Conservation (phyloP, 2,888 invertebrate genomes). For the Drepana falcataria region DNA sequence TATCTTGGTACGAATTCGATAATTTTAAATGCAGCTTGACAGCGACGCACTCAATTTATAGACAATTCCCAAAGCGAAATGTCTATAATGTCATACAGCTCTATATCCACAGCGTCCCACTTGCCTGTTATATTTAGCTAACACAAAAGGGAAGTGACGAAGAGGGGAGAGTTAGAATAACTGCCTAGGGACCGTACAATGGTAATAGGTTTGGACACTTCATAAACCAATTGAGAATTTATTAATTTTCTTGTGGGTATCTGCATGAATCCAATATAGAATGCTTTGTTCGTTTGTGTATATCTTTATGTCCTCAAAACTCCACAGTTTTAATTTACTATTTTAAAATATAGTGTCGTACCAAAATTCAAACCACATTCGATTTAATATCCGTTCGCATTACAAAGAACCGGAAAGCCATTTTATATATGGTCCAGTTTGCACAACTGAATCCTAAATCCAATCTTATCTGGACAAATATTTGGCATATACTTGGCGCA, state of each 20-base stretch:
- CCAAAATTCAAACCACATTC: neutral
- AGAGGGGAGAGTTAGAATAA: slow-evolving; percentile 38
- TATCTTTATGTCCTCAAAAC: too few species aligned
- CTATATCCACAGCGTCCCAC: slow-evolving; percentile 20
- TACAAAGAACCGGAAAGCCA: slow-evolving; percentile 32
- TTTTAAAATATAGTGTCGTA: too few species aligned
- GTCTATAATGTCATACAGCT: slow-evolving; percentile 23
- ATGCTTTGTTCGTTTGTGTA: too few species aligned
- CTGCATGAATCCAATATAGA: too few species aligned
- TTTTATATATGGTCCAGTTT: slow-evolving; percentile 27
- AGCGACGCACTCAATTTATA: too few species aligned
- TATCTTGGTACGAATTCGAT: too few species aligned
- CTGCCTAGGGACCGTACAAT: slow-evolving; percentile 11
- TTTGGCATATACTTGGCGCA: slow-evolving; percentile 45
- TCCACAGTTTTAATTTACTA: too few species aligned
- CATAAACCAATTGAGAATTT: neutral
- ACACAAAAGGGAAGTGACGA: slow-evolving; percentile 42
- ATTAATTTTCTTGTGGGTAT: neutral
- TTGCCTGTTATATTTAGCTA: slow-evolving; percentile 51
- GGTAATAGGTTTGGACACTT: neutral
- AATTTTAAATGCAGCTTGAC: too few species aligned
- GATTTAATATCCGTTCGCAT: slow-evolving; percentile 14
- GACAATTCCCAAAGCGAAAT: neutral
- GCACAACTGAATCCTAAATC: slow-evolving; percentile 36
- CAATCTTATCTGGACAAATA: slow-evolving; percentile 64